phyloP scores from a whole-genome alignment of 1,140 invertebrate species.

The Drosophila littoralis region DNA sequence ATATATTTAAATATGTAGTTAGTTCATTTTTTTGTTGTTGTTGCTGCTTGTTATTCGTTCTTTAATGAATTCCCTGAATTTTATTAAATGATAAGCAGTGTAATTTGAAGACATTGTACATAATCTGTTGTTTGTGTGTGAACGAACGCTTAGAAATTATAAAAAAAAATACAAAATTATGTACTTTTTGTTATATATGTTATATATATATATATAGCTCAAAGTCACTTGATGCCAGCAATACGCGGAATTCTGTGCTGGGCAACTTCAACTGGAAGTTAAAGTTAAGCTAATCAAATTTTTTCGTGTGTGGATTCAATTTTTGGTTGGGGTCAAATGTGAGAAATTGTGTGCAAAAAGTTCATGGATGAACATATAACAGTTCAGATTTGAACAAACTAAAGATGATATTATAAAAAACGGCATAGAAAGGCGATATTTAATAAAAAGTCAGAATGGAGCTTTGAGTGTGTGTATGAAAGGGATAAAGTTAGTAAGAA shows the following conservation, averaged over 20 bases:
- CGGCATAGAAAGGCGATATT: too few relatives aligned
- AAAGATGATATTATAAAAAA: too few relatives aligned
- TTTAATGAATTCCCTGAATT: slow-evolving; percentile 74
- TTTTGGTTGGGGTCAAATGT: slow-evolving; percentile 11
- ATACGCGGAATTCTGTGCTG: slow-evolving; percentile 29
- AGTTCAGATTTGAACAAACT: too few relatives aligned
- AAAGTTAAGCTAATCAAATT: slow-evolving; percentile 12
- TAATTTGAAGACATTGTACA: slow-evolving; percentile 76
- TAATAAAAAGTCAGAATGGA: too few relatives aligned
- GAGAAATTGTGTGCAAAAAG: neutral
- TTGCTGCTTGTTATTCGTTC: slow-evolving; percentile 40
- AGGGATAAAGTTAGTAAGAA: too few relatives aligned
- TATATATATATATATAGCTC: slow-evolving; percentile 1
- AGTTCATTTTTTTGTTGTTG: slow-evolving; percentile 34
- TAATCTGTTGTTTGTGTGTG: slow-evolving; percentile 55
- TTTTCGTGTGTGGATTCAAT: neutral
- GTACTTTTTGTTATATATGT: slow-evolving; percentile 4
- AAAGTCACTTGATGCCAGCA: slow-evolving; percentile 33
- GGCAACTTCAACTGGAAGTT: slow-evolving; percentile 14
- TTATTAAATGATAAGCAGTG: slow-evolving; percentile 75
- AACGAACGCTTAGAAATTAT: slow-evolving; percentile 48
- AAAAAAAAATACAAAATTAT: slow-evolving; percentile 26
- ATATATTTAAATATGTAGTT: slow-evolving; percentile 75
- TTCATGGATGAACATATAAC: neutral
- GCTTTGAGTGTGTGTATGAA: too few relatives aligned